These are phyloP conservation scores for Lordiphosa andalusiaca DNA, from an alignment of 2,888 invertebrate species.

Conservation along the genomic window DNA sequence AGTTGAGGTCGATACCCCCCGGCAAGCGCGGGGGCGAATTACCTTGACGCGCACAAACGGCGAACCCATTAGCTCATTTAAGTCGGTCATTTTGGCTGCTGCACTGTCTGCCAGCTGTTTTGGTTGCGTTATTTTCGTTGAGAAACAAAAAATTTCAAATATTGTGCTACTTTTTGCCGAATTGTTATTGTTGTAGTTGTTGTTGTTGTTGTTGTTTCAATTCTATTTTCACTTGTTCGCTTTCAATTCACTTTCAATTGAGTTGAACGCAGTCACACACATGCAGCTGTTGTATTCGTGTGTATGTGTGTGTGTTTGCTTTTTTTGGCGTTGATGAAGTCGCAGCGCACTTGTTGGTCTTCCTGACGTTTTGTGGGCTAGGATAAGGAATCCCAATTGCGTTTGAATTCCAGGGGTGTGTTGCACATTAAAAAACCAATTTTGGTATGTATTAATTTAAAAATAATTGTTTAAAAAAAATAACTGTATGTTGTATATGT, in stretches of 20 bases:
- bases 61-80: slow-evolving; percentile 78
- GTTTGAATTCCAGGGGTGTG: neutral
- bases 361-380: slow-evolving; percentile 8
- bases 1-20: slow-evolving; percentile 1
- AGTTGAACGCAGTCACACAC: slow-evolving; percentile 42
- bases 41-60: slow-evolving; percentile 80
- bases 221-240: slow-evolving; percentile 59
- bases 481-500: neutral
- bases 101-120: slow-evolving; percentile 25
- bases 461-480: neutral
- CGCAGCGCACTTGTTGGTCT: slow-evolving; percentile 37
- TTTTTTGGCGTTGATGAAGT: neutral
- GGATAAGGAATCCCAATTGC: neutral
- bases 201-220: too few relatives aligned
- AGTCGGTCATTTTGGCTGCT: slow-evolving; percentile 75
- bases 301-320: neutral
- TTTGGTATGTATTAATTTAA: neutral
- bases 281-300: slow-evolving; percentile 3
- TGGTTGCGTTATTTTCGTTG: slow-evolving; percentile 60
- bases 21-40: slow-evolving; percentile 19
- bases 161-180: slow-evolving; percentile 56
- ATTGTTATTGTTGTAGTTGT: slow-evolving; percentile 13
- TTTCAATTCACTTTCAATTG: slow-evolving; percentile 58
- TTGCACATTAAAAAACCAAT: neutral
- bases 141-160: slow-evolving; percentile 31